A percentile compares a stretch with the other conserved stretches of the same genome.
Conservation (phyloP, 1,140 invertebrate species). For the Calycopis cecrops region DNA sequence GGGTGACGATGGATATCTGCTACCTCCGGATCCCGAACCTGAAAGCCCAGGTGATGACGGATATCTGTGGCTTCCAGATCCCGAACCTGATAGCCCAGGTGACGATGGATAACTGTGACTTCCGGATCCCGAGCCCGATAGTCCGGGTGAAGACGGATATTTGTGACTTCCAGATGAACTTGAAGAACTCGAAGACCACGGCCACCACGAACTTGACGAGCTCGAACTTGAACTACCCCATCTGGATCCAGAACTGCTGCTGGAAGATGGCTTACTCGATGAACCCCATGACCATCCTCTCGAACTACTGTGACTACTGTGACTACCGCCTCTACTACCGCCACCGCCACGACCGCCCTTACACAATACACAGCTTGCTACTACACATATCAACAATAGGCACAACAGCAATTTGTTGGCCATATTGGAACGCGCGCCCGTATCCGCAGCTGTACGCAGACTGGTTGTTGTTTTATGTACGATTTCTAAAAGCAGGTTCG, state of each 20-base stretch:
- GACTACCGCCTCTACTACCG: conserved; percentile 10
- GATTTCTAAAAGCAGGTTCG: neutral
- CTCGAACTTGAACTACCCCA: conserved; percentile 11
- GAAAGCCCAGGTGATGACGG: conserved; percentile 9
- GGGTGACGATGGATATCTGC: conserved; percentile 18
- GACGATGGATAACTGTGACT: conserved; percentile 2
- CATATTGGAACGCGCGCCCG: conserved; percentile 25
- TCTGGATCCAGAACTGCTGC: conserved; percentile 13
- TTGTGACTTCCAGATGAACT: conserved; percentile 16
- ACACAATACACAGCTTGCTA: conserved; percentile 23
- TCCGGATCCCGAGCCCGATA: conserved; percentile 8
- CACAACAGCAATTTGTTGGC: conserved; percentile 36
- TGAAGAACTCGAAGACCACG: too few relatives aligned
- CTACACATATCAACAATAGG: conserved; percentile 31
- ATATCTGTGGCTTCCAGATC: conserved; percentile 4
- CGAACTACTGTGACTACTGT: conserved; percentile 18
- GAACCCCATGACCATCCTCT: conserved; percentile 21
- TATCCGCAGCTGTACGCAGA: conserved; percentile 16
- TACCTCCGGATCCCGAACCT: neutral
- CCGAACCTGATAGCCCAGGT: conserved; percentile 15
- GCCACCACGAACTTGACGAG: too few relatives aligned
- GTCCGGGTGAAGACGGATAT: too few relatives aligned
- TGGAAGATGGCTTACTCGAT: conserved; percentile 18
- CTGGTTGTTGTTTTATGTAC: too few relatives aligned
- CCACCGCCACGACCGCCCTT: too few relatives aligned